These are phyloP conservation scores for Solea senegalensis DNA, from an alignment of 2,113 vertebrate species.

Conservation along the genomic window DNA sequence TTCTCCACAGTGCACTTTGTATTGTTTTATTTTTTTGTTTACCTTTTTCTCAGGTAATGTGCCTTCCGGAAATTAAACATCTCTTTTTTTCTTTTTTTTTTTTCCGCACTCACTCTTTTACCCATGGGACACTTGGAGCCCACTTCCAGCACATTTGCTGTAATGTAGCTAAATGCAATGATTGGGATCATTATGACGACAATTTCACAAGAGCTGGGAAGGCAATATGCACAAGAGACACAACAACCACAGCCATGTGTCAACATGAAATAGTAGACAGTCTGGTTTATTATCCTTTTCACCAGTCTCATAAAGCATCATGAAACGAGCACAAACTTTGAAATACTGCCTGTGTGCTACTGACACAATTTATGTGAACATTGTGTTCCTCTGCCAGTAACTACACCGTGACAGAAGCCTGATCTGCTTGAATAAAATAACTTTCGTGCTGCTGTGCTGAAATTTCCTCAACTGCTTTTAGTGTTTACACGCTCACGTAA, in stretches of 20 bases:
- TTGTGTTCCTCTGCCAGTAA: background rate
- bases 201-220: constrained; percentile 18
- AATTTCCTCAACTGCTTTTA: background rate
- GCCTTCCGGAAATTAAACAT: constrained; percentile 25
- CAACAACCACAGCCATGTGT: constrained; percentile 22
- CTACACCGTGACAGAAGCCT: background rate
- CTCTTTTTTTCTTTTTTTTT: constrained; percentile 1
- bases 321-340: constrained; percentile 17
- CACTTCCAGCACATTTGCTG: constrained; percentile 34
- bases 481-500: background rate
- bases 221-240: constrained; percentile 1
- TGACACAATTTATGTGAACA: constrained; percentile 4
- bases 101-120: constrained; percentile 7
- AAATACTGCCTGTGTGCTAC: constrained; percentile 14
- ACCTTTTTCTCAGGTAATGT: constrained; percentile 25
- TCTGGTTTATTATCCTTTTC: constrained; percentile 32
- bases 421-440: background rate
- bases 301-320: constrained; percentile 15
- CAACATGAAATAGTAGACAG: constrained; percentile 24
- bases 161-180: constrained; percentile 40
- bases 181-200: constrained; percentile 44
- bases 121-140: constrained; percentile 12
- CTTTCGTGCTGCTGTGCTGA: background rate
- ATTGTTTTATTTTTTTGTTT: constrained; percentile 23
- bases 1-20: background rate